phyloP scores from a whole-genome alignment of 2,888 invertebrate species.

The Xanthia icteritia region DNA sequence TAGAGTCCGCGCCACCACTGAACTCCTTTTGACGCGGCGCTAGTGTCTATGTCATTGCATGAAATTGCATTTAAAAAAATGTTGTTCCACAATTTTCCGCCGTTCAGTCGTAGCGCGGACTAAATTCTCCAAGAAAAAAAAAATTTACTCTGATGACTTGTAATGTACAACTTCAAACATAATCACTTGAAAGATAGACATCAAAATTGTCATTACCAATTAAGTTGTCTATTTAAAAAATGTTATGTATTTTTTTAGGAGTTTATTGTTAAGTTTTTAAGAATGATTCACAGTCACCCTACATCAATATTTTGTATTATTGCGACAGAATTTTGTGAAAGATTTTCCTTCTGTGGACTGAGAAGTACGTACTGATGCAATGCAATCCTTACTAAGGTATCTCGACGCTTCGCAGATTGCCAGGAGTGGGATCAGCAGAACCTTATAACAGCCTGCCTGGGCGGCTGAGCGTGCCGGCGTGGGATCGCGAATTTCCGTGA shows the following conservation, averaged over 20 bases:
- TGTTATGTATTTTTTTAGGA: constrained; percentile 34
- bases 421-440: constrained; percentile 17
- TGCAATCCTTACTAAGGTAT: constrained; percentile 4
- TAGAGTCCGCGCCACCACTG: no score
- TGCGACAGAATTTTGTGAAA: constrained; percentile 96
- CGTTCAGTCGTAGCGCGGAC: neutral
- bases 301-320: constrained; percentile 95
- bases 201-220: constrained; percentile 20
- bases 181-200: neutral
- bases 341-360: constrained; percentile 96
- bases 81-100: no score
- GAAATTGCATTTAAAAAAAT: no score
- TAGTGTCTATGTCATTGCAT: no score
- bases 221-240: constrained; percentile 14
- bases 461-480: constrained; percentile 16
- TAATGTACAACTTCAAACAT: neutral
- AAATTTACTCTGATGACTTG: neutral
- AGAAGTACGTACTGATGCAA: constrained; percentile 90
- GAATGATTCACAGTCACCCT: constrained; percentile 88
- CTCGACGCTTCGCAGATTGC: constrained; percentile 4
- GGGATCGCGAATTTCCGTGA: constrained; percentile 14
- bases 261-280: constrained; percentile 28
- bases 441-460: neutral
- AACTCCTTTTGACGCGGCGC: no score
- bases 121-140: neutral